Evolutionary conservation across 2,888 invertebrate genomes (phyloP), one percentile per base, ranked within the genome.

Genomic region (Cynaeus angustus): DNA sequence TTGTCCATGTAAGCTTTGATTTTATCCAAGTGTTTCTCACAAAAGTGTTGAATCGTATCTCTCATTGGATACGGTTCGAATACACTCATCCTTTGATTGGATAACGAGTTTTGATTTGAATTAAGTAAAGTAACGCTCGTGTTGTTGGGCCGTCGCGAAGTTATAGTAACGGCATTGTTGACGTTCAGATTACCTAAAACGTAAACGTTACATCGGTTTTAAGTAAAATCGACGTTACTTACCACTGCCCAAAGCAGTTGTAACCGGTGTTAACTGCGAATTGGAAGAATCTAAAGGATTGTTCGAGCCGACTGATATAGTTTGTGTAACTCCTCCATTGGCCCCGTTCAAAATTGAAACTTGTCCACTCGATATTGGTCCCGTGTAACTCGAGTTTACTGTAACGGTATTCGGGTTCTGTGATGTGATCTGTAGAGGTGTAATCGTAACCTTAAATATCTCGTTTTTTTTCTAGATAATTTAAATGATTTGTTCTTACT

Each of bases 1-100:
- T 94, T 94, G 77, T 94, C 93, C 92, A 98, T 96, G 81, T 95
- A 98, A 13, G 91, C 89, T 83, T 95, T 94, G 66, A 98, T 97
- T 83, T 96, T 97, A 75, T 94, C 92, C 74, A 96, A 86, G 82
- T 98, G 96, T 84, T 98, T 97, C 85, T 97, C 97, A 85, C 97
- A 97, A 85, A 98, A 98, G 85, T 97, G 96, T 81, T 96, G 96
- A 41, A 98, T 95, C 0, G 95, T 94, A 83, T 95, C 95, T 16
- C 94, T 84, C 94, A 95, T 94, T n/a, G 94, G 94, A 79, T 93
- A 95, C 2, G 95, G 95, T 85, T 95, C 95, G 84, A 95, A 95
- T 58, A 94, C 94, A 81, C 93, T 93, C 85, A 94, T 94, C 70
- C 94, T 87, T 84, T 85, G 85, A 68, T 82, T 82, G 7, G 83